These are phyloP conservation scores for Phataginus tetradactyla DNA, from an alignment of 2,797 vertebrate species.

Conservation along the genomic window DNA sequence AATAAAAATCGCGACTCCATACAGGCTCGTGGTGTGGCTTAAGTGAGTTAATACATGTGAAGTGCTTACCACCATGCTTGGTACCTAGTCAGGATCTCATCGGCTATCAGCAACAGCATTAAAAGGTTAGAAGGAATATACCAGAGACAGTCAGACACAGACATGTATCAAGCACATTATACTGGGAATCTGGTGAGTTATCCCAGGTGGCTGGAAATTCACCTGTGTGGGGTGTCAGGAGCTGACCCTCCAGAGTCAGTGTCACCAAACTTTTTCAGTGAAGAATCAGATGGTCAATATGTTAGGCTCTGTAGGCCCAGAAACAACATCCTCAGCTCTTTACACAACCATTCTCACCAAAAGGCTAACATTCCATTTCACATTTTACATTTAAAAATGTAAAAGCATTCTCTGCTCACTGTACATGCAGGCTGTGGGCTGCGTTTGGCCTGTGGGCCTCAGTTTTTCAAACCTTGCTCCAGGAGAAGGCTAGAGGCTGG, in stretches of 20 bases:
- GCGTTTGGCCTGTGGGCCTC: fast-evolving
- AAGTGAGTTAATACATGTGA: neutral
- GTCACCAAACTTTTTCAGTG: neutral
- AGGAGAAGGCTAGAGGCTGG: neutral
- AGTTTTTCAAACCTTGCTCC: neutral
- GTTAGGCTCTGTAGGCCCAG: neutral
- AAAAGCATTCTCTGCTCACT: neutral
- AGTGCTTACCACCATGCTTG: neutral
- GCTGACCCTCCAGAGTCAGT: neutral
- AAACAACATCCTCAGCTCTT: neutral
- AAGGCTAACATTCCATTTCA: neutral
- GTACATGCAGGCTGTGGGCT: neutral
- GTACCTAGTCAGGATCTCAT: neutral
- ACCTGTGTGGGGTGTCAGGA: neutral
- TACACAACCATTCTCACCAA: neutral
- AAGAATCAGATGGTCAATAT: neutral
- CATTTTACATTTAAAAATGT: neutral
- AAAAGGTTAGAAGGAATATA: neutral
- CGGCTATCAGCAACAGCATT: neutral
- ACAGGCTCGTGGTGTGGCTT: neutral
- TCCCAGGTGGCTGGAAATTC: neutral
- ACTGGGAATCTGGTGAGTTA: neutral
- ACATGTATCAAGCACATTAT: neutral
- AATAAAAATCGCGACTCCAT: neutral
- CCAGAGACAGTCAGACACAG: neutral